phyloP scores from a whole-genome alignment of 35 echinoderm and acorn worm species.

The Stichopus chloronotus region DNA sequence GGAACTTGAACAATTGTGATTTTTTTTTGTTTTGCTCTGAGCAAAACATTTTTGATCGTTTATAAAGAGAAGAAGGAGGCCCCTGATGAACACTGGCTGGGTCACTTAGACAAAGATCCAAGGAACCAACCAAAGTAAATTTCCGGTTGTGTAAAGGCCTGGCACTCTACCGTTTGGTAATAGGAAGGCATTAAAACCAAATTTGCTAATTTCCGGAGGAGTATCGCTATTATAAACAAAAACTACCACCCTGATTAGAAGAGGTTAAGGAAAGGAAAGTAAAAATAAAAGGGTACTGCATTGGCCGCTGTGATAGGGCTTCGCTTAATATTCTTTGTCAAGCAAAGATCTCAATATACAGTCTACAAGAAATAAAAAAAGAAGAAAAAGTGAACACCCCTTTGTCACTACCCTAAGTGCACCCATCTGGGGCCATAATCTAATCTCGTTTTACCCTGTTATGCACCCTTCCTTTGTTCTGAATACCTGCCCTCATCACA shows the following conservation, averaged over 20 bases:
- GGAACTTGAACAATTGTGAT: too few species aligned
- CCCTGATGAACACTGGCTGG: background rate
- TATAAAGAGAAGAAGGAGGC: too few species aligned
- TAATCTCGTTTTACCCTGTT: conserved; percentile 20
- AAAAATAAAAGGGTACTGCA: background rate
- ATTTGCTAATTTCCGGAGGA: conserved; percentile 49
- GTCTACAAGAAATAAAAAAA: background rate
- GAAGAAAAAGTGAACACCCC: background rate
- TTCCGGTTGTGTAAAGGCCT: background rate
- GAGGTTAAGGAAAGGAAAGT: background rate
- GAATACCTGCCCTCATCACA: background rate
- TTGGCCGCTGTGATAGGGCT: background rate
- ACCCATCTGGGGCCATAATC: conserved; percentile 46
- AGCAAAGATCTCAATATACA: background rate
- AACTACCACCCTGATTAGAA: background rate
- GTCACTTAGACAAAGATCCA: background rate
- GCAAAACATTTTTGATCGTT: too few species aligned
- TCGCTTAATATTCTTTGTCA: background rate
- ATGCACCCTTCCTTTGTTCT: conserved; percentile 38
- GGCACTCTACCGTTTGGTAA: background rate
- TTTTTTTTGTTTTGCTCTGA: too few species aligned
- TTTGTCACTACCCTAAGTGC: conserved; percentile 22
- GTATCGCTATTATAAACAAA: conserved; percentile 9
- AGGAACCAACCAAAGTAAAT: background rate
- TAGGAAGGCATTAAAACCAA: conserved; percentile 42